phyloP scores from a whole-genome alignment of 1,140 invertebrate species.

The Mamestra configurata region DNA sequence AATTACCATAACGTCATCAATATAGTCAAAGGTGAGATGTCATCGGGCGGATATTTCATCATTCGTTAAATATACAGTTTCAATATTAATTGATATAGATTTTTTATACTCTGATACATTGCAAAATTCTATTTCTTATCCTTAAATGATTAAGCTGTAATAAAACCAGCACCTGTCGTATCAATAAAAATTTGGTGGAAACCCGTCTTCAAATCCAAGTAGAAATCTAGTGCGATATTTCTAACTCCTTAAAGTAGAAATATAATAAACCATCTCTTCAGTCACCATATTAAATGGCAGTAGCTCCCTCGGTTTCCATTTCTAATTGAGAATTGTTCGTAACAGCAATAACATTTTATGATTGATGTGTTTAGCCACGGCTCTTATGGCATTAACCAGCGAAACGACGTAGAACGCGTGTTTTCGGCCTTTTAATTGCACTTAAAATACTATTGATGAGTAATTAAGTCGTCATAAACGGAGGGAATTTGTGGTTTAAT shows the following conservation, averaged over 20 bases:
- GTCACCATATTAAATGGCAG: background rate
- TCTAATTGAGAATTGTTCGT: constrained; percentile 60
- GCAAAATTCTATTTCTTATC: too few relatives aligned
- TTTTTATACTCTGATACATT: too few relatives aligned
- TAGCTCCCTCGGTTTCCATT: constrained; percentile 53
- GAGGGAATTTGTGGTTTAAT: constrained; percentile 25
- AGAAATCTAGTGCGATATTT: background rate
- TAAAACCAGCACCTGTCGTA: too few relatives aligned
- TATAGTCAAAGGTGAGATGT: background rate
- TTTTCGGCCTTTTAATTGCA: constrained; percentile 61
- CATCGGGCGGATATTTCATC: too few relatives aligned
- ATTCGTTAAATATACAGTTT: too few relatives aligned
- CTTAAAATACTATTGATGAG: constrained; percentile 56
- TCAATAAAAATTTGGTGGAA: too few relatives aligned
- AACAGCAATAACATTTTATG: constrained; percentile 68
- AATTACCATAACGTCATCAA: background rate
- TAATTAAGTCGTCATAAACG: constrained; percentile 44
- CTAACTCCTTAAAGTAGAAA: background rate
- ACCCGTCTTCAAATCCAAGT: background rate
- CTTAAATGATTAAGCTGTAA: background rate
- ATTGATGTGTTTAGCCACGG: constrained; percentile 68
- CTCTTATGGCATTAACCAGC: constrained; percentile 52
- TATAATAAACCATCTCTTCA: background rate
- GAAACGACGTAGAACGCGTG: constrained; percentile 54
- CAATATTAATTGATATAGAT: too few relatives aligned